A percentile compares a stretch with the other conserved stretches of the same genome.
Conservation (phyloP, 2,888 invertebrate species). For the Alloplasta piceator region DNA sequence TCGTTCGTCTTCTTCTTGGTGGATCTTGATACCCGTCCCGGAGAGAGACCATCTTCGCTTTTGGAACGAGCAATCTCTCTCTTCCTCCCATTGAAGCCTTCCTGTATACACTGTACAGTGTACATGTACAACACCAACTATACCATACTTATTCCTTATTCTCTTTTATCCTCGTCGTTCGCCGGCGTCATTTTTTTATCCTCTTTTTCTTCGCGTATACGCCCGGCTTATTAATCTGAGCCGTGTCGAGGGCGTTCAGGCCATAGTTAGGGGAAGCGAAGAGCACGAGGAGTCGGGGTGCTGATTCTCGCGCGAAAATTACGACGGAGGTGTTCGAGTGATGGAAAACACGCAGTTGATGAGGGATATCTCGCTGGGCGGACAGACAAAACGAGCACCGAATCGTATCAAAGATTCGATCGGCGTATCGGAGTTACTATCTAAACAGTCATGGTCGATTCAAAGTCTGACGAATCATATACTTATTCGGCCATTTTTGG, state of each 20-base stretch:
- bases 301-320: constrained; percentile 63
- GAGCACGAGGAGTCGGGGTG: constrained; percentile 54
- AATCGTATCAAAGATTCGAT: no score
- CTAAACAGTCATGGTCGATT: no score
- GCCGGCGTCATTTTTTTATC: constrained; percentile 14
- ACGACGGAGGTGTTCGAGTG: constrained; percentile 61
- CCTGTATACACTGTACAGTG: constrained; percentile 10
- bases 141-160: constrained; percentile 59
- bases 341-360: constrained; percentile 55
- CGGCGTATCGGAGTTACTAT: no score
- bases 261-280: constrained; percentile 36
- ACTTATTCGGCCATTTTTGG: no score
- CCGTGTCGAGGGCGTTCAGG: constrained; percentile 63
- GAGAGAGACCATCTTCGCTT: constrained; percentile 47
- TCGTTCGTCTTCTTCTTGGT: constrained; percentile 26
- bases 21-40: constrained; percentile 53
- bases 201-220: constrained; percentile 56
- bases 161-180: constrained; percentile 35
- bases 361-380: not conserved
- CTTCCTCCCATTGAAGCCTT: constrained; percentile 18
- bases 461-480: no score
- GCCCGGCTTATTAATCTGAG: constrained; percentile 66
- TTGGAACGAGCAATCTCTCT: constrained; percentile 53
- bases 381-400: no score
- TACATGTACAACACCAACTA: constrained; percentile 4